Evolutionary conservation across 2,113 vertebrate genomes (phyloP), one percentile per base, ranked within the genome.

Genomic region (Paralichthys olivaceus): DNA sequence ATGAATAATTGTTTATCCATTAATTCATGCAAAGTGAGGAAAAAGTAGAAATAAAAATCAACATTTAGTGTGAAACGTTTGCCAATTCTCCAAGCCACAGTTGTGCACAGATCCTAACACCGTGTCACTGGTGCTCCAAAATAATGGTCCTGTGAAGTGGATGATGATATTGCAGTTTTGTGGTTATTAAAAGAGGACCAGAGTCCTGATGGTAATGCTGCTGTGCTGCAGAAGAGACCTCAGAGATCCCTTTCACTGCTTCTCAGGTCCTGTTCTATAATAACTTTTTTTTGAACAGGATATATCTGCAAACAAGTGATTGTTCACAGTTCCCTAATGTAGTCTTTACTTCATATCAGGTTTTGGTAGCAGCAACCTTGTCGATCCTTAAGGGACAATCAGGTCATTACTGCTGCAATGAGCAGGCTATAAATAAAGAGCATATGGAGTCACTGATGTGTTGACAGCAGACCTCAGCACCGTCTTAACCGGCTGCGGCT

Each of bases 341-440:
- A 2, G 20, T 71, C 43, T 71, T 75, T 60, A 20, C 34, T 64
- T 82, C 61, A 57, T 37, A 28, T 70, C 14, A 32, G 26, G 49
- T 22, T 23, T 20, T 58, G 20, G 74, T 43, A 9, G 54, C 28
- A 47, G 54, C 43, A 66, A 67, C 63, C 63, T 60, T 72, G 65
- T 68, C 43, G 26, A 66, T 59, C 70, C 75, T 75, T 58, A 8
- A 28, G 65, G 84, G 67, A 62, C 73, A 57, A 60, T 56, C 9
- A 25, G 32, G 13, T 54, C 63, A 59, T 32, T 60, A 53, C 26
- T n/a, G 53, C 55, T 25, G 67, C 72, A 74, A 62, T 26, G 15
- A 85, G 32, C 47, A 15, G 1, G 17, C 37, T 69, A 54, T 75
- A 72, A 80, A 83, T 55, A 68, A 45, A 40, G 60, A 49, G 5